A percentile compares a stretch with the other conserved stretches of the same genome.
Conservation (phyloP, 2,888 invertebrate genomes). For the Chrysomela aeneicollis region DNA sequence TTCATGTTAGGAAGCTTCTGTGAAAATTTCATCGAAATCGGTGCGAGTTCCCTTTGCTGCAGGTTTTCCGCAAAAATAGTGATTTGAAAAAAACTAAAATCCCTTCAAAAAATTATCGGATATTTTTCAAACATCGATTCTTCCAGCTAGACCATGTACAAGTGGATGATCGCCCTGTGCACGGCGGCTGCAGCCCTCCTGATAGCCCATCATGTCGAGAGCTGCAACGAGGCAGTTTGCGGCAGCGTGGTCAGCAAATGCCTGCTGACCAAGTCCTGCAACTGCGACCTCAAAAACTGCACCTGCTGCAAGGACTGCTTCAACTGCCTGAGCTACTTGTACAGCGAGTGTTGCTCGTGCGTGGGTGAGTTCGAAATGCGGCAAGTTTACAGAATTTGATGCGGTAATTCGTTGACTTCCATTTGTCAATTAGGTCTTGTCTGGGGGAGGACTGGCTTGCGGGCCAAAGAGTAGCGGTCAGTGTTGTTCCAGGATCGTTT, state of each 20-base stretch:
- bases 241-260: slow-evolving; percentile 97
- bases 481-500: no score
- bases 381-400: no score
- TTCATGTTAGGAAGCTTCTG: no score
- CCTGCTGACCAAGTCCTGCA: slow-evolving; percentile 94
- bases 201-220: slow-evolving; percentile 29
- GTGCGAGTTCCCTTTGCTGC: no score
- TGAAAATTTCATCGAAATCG: no score
- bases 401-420: not conserved
- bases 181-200: slow-evolving; percentile 29
- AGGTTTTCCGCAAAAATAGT: no score
- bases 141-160: slow-evolving; percentile 31
- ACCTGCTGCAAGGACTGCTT: slow-evolving; percentile 84
- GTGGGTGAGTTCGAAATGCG: slow-evolving; percentile 87
- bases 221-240: slow-evolving; percentile 93
- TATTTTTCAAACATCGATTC: not conserved
- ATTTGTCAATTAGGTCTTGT: not conserved
- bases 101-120: no score
- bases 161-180: slow-evolving; percentile 26
- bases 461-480: no score
- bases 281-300: slow-evolving; percentile 84
- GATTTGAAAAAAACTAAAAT: no score
- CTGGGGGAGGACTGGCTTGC: not conserved
- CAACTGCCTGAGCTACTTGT: slow-evolving; percentile 86
- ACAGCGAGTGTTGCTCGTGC: slow-evolving; percentile 95